Percentiles rank a stretch among this genome's conserved stretches.
These are phyloP conservation scores for Glandiceps talaboti DNA, from an alignment of 53 echinoderm and acorn worm species.

Conservation along the genomic window DNA sequence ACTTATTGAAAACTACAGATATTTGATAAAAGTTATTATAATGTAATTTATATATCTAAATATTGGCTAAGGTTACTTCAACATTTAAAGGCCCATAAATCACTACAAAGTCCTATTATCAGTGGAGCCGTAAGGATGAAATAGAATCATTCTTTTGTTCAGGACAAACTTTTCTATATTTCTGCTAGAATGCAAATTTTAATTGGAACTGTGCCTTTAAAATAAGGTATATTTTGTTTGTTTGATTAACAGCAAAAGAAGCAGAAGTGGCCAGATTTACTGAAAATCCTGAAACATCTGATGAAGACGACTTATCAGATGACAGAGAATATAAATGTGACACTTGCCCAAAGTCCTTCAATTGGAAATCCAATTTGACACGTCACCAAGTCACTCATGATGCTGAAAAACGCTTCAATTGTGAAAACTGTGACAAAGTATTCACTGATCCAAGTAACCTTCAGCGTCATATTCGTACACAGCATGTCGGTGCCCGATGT, in stretches of 20 bases:
- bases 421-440: constrained; percentile 86
- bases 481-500: constrained; percentile 80
- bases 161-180: too few relatives aligned
- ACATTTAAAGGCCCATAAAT: too few relatives aligned
- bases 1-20: too few relatives aligned
- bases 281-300: not conserved
- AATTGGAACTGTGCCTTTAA: too few relatives aligned
- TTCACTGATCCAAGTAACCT: constrained; percentile 97
- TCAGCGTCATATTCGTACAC: constrained; percentile 89
- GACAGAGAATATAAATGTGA: constrained; percentile 47
- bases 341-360: constrained; percentile 55
- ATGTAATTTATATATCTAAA: too few relatives aligned
- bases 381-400: constrained; percentile 67
- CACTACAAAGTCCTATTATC: too few relatives aligned
- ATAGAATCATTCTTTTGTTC: too few relatives aligned
- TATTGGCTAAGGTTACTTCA: too few relatives aligned
- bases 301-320: constrained; percentile 3
- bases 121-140: too few relatives aligned
- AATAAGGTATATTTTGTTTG: too few relatives aligned
- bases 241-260: not conserved
- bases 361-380: constrained; percentile 83
- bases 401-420: constrained; percentile 52
- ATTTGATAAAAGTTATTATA: too few relatives aligned
- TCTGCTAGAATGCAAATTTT: too few relatives aligned
- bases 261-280: not conserved